Percentiles rank a stretch among this genome's conserved stretches.
These are phyloP conservation scores for Ichneumon xanthorius DNA, from an alignment of 2,888 invertebrate species.

Conservation along the genomic window DNA sequence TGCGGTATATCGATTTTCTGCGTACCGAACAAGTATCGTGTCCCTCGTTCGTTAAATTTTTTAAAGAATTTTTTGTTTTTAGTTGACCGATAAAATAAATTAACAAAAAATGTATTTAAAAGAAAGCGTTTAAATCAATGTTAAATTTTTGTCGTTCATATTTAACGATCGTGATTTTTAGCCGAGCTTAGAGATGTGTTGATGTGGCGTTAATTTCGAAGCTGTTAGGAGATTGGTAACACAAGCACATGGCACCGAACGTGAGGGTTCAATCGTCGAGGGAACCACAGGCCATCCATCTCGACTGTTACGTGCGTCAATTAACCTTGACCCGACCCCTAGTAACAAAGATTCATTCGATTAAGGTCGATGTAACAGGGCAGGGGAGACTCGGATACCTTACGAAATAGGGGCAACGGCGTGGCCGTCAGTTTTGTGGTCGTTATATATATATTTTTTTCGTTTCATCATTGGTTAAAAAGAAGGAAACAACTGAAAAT, in stretches of 20 bases:
- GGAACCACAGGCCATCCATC: constrained; percentile 1
- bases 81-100: no score
- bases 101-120: no score
- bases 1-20: background rate
- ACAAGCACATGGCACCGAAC: constrained; percentile 23
- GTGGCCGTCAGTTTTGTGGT: background rate
- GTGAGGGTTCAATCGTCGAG: constrained; percentile 33
- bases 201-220: background rate
- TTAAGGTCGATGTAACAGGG: constrained; percentile 70
- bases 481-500: no score
- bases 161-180: background rate
- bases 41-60: background rate
- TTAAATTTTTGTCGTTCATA: background rate
- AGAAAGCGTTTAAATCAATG: background rate
- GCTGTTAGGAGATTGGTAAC: constrained; percentile 35
- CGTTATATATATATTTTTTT: background rate
- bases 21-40: background rate
- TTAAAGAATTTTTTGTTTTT: background rate
- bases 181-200: background rate
- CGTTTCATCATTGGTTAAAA: no score
- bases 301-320: constrained; percentile 49
- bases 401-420: constrained; percentile 11
- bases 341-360: constrained; percentile 70
- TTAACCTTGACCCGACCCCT: constrained; percentile 76
- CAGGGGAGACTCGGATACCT: constrained; percentile 58